Evolutionary conservation across 2,797 vertebrate species (phyloP), one percentile per base, ranked within the genome.

Genomic region (Yasuhikotakia modesta): DNA sequence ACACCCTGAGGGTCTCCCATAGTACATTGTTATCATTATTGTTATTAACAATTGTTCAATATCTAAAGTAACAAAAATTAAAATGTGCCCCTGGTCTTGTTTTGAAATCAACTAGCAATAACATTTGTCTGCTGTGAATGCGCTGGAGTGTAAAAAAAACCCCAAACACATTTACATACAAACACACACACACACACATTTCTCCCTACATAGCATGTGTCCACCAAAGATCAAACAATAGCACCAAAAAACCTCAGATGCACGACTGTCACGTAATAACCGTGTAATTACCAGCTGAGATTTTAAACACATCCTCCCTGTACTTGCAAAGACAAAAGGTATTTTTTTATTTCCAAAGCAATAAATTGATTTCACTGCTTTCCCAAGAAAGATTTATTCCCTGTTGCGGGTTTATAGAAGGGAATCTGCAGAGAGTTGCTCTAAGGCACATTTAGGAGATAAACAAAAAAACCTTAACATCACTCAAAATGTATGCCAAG

Each of bases 311-410:
- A 21, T 77, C 63, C 61, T 24, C 63, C 68, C 63, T 17, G 35
- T 21, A 39, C 58, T 64, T 16, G 24, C 27, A 22, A 19, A 76
- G 21, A 80, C 76, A 81, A 82, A 81, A 81, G 64, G 64, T 64
- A 45, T 52, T 32, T 81, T n/a, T 79, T 81, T 67, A 83, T 81
- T 83, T 83, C 21, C 64, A 68, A 22, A 72, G 53, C 76, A 65
- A 81, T 79, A 75, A 82, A 83, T 79, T 72, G 30, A 58, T 78
- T 81, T 84, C 57, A 83, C 73, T 69, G 73, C 46, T 48, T 53
- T 72, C 76, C 58, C 19, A 21, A 64, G 74, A 78, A 78, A 75
- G 76, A 80, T 73, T 74, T 57, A 80, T 67, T 78, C 52, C 48
- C 60, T n/a, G 17, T 61, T 69, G 46, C 39, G 19, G 4, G 66